Conservation (phyloP, 2,113 vertebrate species). For the Nycticebus coucang region DNA sequence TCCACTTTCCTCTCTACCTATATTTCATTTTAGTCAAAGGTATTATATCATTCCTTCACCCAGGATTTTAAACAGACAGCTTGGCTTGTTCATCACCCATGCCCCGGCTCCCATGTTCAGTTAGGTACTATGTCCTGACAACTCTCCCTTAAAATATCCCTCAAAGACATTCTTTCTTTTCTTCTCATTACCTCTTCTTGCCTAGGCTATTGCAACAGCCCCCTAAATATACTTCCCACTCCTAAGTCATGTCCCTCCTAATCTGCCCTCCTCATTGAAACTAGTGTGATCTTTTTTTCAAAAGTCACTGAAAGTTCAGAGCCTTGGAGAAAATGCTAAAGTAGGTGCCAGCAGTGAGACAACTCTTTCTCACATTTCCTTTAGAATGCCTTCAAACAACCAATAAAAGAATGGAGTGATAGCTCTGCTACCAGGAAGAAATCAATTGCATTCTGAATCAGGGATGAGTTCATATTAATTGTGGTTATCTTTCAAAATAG, state of each 20-base stretch:
- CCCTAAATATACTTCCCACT: neutral
- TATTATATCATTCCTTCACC: neutral
- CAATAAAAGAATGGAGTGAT: neutral
- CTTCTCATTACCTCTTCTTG: neutral
- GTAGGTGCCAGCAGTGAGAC: neutral
- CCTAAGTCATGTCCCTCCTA: neutral
- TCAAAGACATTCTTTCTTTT: neutral
- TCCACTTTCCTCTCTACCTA: fast-evolving
- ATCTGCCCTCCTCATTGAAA: conserved; percentile 16
- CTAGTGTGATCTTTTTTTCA: neutral
- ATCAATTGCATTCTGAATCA: neutral
- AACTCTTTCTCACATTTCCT: neutral
- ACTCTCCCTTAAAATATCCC: neutral
- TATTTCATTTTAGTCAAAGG: neutral
- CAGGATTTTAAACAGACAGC: neutral
- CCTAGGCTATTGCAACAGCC: neutral
- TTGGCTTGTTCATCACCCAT: neutral
- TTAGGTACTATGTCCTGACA: neutral
- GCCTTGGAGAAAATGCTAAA: neutral
- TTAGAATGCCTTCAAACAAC: conserved; percentile 33
- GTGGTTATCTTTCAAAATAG: neutral
- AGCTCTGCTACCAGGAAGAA: neutral
- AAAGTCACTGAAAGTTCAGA: neutral
- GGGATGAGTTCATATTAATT: neutral
- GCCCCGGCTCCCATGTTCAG: neutral